Conservation (phyloP, 2,113 vertebrate species). For the Chionis minor region DNA sequence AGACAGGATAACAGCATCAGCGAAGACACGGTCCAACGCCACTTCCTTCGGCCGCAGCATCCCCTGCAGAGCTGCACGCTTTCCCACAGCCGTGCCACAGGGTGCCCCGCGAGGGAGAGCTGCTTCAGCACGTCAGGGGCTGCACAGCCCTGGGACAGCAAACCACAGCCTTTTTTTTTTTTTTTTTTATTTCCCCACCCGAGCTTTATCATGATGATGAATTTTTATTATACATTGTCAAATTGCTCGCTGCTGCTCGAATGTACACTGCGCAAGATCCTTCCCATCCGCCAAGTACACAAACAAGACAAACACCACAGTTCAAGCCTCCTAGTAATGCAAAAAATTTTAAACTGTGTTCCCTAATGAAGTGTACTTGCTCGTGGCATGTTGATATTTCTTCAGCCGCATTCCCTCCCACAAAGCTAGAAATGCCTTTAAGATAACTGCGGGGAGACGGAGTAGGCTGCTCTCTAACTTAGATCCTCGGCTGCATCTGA, state of each 20-base stretch:
- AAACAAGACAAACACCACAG: neutral
- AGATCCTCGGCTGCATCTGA: neutral
- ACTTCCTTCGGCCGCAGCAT: neutral
- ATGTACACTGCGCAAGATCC: rapidly evolving
- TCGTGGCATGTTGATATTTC: neutral
- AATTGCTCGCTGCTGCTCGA: neutral
- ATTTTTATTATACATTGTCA: neutral
- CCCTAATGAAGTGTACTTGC: neutral
- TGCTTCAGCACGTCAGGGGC: too few relatives aligned
- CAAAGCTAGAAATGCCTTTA: neutral
- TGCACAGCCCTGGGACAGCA: too few relatives aligned
- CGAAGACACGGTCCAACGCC: neutral
- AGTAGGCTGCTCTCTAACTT: neutral
- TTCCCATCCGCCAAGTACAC: neutral
- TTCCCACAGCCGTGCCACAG: neutral
- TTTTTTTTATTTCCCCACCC: neutral
- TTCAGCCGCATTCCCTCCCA: conserved; percentile 26
- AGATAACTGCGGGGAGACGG: rapidly evolving
- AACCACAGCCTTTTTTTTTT: too few relatives aligned
- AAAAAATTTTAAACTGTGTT: neutral
- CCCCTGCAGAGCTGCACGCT: neutral
- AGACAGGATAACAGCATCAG: neutral
- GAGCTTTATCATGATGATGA: rapidly evolving
- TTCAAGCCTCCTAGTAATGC: neutral
- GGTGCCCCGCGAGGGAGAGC: too few relatives aligned